Conservation (phyloP, 2,888 invertebrate species). For the Noctua pronuba region DNA sequence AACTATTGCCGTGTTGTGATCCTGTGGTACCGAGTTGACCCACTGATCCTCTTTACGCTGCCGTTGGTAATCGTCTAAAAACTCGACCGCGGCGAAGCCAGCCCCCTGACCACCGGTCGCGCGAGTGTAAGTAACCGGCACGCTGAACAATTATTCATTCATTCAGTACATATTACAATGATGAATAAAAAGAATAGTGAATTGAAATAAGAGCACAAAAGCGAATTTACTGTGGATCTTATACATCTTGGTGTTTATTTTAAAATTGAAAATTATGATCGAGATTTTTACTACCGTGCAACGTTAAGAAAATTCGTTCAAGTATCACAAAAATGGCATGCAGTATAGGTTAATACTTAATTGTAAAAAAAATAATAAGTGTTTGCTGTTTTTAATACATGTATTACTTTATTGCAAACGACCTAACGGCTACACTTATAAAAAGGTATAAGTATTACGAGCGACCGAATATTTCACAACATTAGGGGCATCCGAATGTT, state of each 20-base stretch:
- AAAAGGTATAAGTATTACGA: conserved; percentile 15
- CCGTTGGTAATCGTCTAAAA: conserved; percentile 78
- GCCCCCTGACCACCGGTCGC: conserved; percentile 74
- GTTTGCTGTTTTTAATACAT: neutral
- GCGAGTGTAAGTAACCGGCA: conserved; percentile 68
- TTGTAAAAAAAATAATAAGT: neutral
- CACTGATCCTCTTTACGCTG: conserved; percentile 71
- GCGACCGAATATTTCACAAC: conserved; percentile 16
- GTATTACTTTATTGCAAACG: neutral
- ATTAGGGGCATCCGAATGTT: conserved; percentile 42
- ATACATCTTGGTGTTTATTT: neutral
- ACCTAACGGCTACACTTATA: neutral
- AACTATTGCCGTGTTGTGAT: conserved; percentile 37
- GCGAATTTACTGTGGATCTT: neutral
- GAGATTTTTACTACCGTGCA: neutral
- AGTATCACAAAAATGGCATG: neutral
- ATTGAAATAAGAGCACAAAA: conserved; percentile 24
- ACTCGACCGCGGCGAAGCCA: conserved; percentile 74
- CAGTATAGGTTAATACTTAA: too few relatives aligned
- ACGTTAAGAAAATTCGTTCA: neutral
- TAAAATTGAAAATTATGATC: conserved; percentile 7
- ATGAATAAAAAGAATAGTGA: conserved; percentile 32
- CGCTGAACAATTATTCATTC: conserved; percentile 23
- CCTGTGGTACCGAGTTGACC: conserved; percentile 65
- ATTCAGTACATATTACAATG: conserved; percentile 30